Conservation (phyloP, 2,113 vertebrate species). For the Micromys minutus region DNA sequence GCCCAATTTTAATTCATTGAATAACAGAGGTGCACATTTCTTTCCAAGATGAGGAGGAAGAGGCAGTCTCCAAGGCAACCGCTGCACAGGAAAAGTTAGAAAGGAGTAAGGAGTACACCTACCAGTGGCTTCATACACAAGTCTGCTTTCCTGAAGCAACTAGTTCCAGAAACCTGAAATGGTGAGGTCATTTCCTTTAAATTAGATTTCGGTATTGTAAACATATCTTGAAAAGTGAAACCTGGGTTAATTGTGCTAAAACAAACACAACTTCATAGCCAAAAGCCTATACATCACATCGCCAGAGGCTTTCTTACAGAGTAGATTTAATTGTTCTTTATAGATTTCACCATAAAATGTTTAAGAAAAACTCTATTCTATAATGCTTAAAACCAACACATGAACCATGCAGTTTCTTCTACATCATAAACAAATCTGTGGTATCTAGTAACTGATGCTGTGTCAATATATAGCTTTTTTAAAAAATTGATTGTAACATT, state of each 20-base stretch:
- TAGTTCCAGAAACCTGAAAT: slow-evolving; percentile 80
- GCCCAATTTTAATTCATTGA: slow-evolving; percentile 38
- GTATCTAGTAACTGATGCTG: not conserved
- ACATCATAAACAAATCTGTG: not conserved
- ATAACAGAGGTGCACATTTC: slow-evolving; percentile 73
- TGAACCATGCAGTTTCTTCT: slow-evolving; percentile 38
- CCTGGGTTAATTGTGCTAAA: slow-evolving; percentile 80
- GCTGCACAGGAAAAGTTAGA: slow-evolving; percentile 76
- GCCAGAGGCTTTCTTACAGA: slow-evolving; percentile 16
- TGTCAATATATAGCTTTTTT: not conserved
- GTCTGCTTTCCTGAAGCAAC: slow-evolving; percentile 80
- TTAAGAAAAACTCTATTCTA: slow-evolving; percentile 53
- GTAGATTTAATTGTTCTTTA: slow-evolving; percentile 52
- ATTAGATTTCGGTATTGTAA: slow-evolving; percentile 80
- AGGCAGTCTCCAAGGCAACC: slow-evolving; percentile 60
- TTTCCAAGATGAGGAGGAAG: slow-evolving; percentile 83
- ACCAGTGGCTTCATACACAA: slow-evolving; percentile 87
- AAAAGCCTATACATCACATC: not conserved
- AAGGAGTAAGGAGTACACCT: slow-evolving; percentile 83
- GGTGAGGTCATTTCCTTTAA: slow-evolving; percentile 88
- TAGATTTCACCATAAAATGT: slow-evolving; percentile 58
- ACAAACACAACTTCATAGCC: slow-evolving; percentile 78
- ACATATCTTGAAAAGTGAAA: slow-evolving; percentile 82
- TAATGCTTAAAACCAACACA: slow-evolving; percentile 5
- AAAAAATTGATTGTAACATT: slow-evolving; percentile 23